A percentile compares a stretch with the other conserved stretches of the same genome.
These are phyloP conservation scores for Eciton burchellii DNA, from an alignment of 1,140 invertebrate species.

Conservation along the genomic window DNA sequence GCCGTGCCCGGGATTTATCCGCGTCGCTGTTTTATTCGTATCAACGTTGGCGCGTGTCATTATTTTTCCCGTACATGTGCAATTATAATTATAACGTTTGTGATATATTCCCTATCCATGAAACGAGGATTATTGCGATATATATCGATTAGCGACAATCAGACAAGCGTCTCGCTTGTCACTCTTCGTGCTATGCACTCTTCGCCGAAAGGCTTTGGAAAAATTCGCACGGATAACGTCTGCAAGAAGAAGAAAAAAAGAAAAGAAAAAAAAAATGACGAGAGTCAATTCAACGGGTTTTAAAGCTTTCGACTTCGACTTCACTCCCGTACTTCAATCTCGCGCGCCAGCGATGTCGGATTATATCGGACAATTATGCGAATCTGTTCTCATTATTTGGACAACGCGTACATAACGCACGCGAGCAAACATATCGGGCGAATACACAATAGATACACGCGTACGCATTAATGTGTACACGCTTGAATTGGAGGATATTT, in stretches of 20 bases:
- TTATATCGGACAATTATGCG: constrained; percentile 16
- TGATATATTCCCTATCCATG: too few relatives aligned
- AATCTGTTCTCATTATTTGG: constrained; percentile 16
- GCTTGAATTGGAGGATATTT: not conserved
- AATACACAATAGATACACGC: constrained; percentile 2
- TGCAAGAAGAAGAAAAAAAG: too few relatives aligned
- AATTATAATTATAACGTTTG: not conserved
- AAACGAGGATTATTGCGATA: too few relatives aligned
- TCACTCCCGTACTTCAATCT: not conserved
- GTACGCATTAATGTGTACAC: not conserved
- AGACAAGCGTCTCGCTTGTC: too few relatives aligned
- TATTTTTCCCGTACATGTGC: too few relatives aligned
- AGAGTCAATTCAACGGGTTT: not conserved
- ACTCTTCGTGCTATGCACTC: too few relatives aligned
- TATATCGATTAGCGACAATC: too few relatives aligned
- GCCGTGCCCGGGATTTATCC: not conserved
- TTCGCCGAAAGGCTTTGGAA: too few relatives aligned
- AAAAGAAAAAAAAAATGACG: not conserved
- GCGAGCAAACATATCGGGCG: constrained; percentile 2
- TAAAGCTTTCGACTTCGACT: constrained; percentile 19
- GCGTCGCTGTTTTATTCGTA: not conserved
- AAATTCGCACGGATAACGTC: too few relatives aligned
- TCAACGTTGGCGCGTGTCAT: not conserved
- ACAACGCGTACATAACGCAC: not conserved
- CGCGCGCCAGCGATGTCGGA: not conserved